Conservation (phyloP, 2,888 invertebrate species). For the Mallateleia sp. region DNA sequence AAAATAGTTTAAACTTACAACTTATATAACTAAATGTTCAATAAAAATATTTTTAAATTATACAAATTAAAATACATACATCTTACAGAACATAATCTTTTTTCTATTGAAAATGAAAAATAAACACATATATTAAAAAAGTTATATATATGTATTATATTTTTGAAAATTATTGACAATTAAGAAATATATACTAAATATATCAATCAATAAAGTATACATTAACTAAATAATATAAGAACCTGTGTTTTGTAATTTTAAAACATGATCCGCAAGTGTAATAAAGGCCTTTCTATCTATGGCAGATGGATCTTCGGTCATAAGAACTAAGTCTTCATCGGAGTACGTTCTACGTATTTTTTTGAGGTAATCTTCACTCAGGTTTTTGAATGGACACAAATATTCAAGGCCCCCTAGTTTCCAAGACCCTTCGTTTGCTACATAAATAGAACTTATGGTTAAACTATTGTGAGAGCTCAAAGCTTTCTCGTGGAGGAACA, state of each 20-base stretch:
- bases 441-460: constrained; percentile 94
- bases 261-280: constrained; percentile 93
- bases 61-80: too few relatives aligned
- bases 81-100: too few relatives aligned
- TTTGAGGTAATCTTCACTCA: constrained; percentile 92
- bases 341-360: constrained; percentile 93
- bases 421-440: constrained; percentile 96
- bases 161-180: too few relatives aligned
- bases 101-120: too few relatives aligned
- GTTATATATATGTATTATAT: too few relatives aligned
- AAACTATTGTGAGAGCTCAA: constrained; percentile 96
- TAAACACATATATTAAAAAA: too few relatives aligned
- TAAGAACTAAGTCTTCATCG: constrained; percentile 93
- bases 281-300: constrained; percentile 95
- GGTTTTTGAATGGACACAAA: constrained; percentile 93
- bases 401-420: constrained; percentile 96
- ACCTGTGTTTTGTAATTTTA: constrained; percentile 91
- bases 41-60: too few relatives aligned
- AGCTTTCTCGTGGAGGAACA: constrained; percentile 96
- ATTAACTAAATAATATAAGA: too few relatives aligned
- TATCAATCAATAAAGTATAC: too few relatives aligned
- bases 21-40: neutral
- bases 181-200: too few relatives aligned
- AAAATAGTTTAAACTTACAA: constrained; percentile 25
- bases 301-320: constrained; percentile 92